Evolutionary conservation across 2,113 vertebrate genomes (phyloP).

Genomic region (Crotalus horridus): DNA sequence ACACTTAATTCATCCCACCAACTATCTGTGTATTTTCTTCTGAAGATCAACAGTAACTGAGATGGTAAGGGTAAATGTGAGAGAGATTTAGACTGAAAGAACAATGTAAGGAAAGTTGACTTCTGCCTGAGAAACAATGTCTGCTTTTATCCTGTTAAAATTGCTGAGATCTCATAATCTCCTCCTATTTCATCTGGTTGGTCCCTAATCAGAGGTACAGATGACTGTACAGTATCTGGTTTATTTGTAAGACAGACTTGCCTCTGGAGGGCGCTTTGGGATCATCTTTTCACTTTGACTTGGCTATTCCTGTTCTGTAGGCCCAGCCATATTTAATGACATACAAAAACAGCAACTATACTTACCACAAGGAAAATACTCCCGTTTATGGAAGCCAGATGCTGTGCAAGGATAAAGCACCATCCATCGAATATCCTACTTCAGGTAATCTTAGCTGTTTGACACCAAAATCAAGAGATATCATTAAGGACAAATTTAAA

Average conservation of each 20-base stretch:
- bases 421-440: slow-evolving; percentile 70
- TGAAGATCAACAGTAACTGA: not conserved
- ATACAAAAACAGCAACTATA: slow-evolving; percentile 66
- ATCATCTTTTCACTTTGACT: slow-evolving; percentile 32
- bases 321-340: slow-evolving; percentile 66
- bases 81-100: not conserved
- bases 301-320: slow-evolving; percentile 50
- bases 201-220: not conserved
- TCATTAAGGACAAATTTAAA: not conserved
- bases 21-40: not conserved
- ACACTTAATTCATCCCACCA: not conserved
- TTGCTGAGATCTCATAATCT: not conserved
- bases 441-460: slow-evolving; percentile 74
- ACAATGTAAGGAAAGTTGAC: not conserved
- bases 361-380: slow-evolving; percentile 43
- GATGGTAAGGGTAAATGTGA: not conserved
- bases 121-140: not conserved
- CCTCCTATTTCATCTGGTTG: not conserved
- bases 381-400: slow-evolving; percentile 75
- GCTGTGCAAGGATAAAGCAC: slow-evolving; percentile 69
- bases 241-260: not conserved
- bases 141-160: not conserved
- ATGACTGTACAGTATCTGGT: not conserved
- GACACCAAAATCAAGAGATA: not conserved
- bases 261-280: not conserved